phyloP scores from a whole-genome alignment of 37 sponge, comb jelly and placozoan species.

The Tethya wilhelma region DNA sequence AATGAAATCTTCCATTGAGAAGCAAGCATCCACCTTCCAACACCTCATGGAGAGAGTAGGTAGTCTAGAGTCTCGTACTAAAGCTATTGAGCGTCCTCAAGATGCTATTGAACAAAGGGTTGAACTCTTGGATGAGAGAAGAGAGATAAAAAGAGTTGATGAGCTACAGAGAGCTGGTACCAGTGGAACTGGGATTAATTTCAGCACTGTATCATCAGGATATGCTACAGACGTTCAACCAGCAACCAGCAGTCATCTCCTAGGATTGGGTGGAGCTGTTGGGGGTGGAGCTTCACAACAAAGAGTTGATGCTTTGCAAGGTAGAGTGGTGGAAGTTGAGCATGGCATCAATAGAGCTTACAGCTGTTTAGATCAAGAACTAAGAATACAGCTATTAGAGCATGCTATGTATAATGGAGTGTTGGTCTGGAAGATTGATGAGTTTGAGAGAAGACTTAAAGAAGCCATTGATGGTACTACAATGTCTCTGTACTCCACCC shows the following conservation, averaged over 20 bases:
- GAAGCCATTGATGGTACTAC: constrained; percentile 75
- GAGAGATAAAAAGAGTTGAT: neutral
- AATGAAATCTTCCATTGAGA: neutral
- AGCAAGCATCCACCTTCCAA: neutral
- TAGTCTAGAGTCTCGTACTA: constrained; percentile 18
- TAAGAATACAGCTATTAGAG: constrained; percentile 74
- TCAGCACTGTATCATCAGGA: too few species aligned
- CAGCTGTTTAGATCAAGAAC: constrained; percentile 62
- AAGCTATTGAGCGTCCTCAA: constrained; percentile 7
- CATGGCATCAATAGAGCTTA: constrained; percentile 39
- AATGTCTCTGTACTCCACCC: constrained; percentile 74
- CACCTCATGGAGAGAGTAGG: constrained; percentile 18
- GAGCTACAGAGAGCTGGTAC: neutral
- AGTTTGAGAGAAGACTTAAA: constrained; percentile 44
- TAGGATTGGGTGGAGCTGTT: neutral
- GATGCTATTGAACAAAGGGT: constrained; percentile 27
- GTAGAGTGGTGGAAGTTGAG: constrained; percentile 47
- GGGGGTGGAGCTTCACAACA: neutral
- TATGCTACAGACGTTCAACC: neutral
- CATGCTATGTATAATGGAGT: constrained; percentile 66
- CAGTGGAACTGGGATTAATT: neutral
- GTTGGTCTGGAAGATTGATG: constrained; percentile 77
- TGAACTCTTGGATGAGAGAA: constrained; percentile 6
- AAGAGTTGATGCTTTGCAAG: constrained; percentile 27
- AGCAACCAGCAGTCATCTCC: neutral